These are phyloP conservation scores for Dicerorhinus sumatrensis DNA, from an alignment of 2,113 vertebrate genomes.

Conservation along the genomic window DNA sequence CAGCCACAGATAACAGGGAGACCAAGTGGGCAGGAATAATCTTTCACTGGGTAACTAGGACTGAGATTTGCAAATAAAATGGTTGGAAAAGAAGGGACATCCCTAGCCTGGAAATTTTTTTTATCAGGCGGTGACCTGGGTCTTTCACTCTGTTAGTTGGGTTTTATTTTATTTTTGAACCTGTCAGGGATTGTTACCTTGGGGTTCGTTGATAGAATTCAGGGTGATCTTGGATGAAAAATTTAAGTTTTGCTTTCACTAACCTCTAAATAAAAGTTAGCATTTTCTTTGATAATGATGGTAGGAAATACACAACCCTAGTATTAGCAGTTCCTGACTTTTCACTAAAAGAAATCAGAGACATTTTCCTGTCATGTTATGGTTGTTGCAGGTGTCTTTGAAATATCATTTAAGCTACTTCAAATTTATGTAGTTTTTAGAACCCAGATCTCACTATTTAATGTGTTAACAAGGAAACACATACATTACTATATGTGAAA, in stretches of 20 bases:
- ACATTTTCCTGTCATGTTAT: not conserved
- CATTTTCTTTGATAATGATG: not conserved
- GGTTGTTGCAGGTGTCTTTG: not conserved
- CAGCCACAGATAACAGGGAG: not conserved
- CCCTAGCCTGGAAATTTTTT: not conserved
- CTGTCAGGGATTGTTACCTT: not conserved
- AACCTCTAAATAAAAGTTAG: not conserved
- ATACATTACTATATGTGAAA: not conserved
- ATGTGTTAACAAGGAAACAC: not conserved
- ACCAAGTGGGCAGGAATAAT: not conserved
- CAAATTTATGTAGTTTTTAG: not conserved
- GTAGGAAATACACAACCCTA: not conserved
- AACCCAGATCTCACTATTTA: not conserved
- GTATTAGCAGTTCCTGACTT: not conserved
- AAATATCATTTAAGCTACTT: not conserved
- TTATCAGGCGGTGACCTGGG: not conserved
- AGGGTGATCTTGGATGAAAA: not conserved
- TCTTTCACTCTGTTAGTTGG: not conserved
- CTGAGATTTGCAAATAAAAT: slow-evolving; percentile 14
- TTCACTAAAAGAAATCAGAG: not conserved
- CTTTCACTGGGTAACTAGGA: not conserved
- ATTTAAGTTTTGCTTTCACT: not conserved
- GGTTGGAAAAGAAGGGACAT: not conserved
- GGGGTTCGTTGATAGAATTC: not conserved
- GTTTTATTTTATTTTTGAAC: not conserved